A percentile compares a stretch with the other conserved stretches of the same genome.
Conservation (phyloP, 2,113 vertebrate genomes). For the Lepus europaeus region DNA sequence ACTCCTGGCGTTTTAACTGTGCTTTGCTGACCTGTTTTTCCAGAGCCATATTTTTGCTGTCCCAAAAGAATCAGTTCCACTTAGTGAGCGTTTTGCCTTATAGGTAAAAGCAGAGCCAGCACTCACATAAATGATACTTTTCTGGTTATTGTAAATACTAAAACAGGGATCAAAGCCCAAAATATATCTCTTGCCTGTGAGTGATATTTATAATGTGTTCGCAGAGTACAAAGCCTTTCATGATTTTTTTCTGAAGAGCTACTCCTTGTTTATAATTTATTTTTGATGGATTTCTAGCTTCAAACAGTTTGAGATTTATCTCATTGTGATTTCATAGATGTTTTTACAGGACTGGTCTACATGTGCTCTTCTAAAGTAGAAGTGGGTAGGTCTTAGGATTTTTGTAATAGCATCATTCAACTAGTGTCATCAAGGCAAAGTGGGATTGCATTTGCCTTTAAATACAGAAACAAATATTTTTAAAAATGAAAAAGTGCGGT, state of each 20-base stretch:
- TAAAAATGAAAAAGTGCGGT: neutral
- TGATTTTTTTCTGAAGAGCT: neutral
- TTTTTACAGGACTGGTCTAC: neutral
- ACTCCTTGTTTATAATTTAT: no score
- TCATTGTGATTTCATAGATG: neutral
- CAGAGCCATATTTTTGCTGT: neutral
- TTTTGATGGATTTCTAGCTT: no score
- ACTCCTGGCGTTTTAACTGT: neutral
- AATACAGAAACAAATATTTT: neutral
- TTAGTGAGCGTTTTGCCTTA: neutral
- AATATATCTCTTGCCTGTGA: neutral
- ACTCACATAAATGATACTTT: neutral
- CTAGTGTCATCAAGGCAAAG: neutral
- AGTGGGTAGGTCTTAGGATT: no score
- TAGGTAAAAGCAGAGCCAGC: neutral
- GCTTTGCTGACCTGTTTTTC: slow-evolving; percentile 41
- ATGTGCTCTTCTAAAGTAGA: neutral
- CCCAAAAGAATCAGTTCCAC: slow-evolving; percentile 20
- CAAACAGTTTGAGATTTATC: no score
- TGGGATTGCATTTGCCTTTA: neutral
- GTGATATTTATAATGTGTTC: neutral
- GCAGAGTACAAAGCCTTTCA: neutral
- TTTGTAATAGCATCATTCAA: neutral
- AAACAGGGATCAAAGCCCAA: neutral
- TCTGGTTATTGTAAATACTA: neutral